A percentile compares a stretch with the other conserved stretches of the same genome.
These are phyloP conservation scores for Ariolimax columbianus DNA, from an alignment of 2,888 invertebrate species.

Conservation along the genomic window DNA sequence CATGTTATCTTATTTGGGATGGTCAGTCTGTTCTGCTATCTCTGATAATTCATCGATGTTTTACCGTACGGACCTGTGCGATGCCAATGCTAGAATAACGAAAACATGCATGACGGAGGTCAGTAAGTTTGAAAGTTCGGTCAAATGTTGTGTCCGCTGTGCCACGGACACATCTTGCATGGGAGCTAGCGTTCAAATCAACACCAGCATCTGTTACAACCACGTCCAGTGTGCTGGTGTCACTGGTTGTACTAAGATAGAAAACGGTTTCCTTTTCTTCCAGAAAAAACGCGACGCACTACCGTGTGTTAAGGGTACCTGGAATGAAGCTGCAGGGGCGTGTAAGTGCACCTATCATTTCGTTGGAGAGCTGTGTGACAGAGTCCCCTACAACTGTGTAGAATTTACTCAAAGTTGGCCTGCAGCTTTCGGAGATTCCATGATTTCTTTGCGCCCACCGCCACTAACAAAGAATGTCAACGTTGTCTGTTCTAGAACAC, in stretches of 20 bases:
- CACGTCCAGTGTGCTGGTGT: not conserved
- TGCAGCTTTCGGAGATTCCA: not conserved
- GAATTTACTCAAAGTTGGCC: conserved; percentile 2
- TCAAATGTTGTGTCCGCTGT: conserved; percentile 17
- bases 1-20: not conserved
- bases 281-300: not conserved
- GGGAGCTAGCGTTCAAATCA: not conserved
- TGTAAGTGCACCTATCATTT: not conserved
- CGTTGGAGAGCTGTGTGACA: not conserved
- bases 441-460: not conserved
- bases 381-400: conserved; percentile 4
- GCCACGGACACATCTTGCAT: not conserved
- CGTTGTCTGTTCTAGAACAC: not conserved
- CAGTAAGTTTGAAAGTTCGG: not conserved
- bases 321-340: not conserved
- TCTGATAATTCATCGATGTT: not conserved
- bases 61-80: not conserved
- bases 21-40: not conserved
- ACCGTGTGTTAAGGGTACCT: conserved; percentile 10
- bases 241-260: not conserved
- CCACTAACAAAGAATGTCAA: not conserved
- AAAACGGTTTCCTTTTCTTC: not conserved
- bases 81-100: not conserved
- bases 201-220: not conserved
- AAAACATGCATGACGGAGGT: conserved; percentile 9